Base-by-base conservation (phyloP, 2,888 invertebrate species). In the Hipparchia semele region DNA sequence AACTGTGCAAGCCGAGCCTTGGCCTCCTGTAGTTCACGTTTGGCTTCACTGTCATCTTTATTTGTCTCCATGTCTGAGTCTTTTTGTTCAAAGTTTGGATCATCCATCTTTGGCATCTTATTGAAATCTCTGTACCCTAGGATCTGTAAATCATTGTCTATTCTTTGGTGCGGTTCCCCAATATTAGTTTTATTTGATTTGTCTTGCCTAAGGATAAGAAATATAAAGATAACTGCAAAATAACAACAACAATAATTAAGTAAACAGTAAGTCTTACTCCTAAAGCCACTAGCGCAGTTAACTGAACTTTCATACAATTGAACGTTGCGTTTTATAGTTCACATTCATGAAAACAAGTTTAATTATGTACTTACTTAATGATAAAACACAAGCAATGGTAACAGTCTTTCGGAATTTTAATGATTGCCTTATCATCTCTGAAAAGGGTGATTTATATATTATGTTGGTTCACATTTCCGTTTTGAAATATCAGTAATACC, bases 1-100 rank as follows among this genome's bases (percentile, higher is more conserved):
- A 98, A 85, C 70, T 95, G 95, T 58, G 94, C 93, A 76, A 98
- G 95, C 80, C 95, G 95, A 51, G 89, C 89, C 77, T 95, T 95
- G 0, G 96, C 96, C 79, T 96, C 95, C 75, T 94, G 89, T 33
- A 97, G 83, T 79, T 95, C 95, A 69, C 83, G 88, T 73, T 87
- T 88, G 69, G 86, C 86, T 86, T 86, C 83, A 49, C 89, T 88
- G 70, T 84, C 83, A 62, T 74, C 67, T 61, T 54, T 77, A 73
- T 80, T 82, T 49, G 78, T 65, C 62, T 85, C 85, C 77, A 86
- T 83, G 59, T 76, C 78, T 58, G 73, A 51, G 66, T 81, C 81
- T 68, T 82, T 81, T 39, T 84, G 85, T 82, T 77, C 84, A 59
- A 80, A 75, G 33, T 77, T 76, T 77, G 81, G 80, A 69, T 82